A percentile compares a stretch with the other conserved stretches of the same genome.
These are phyloP conservation scores for Upupa epops DNA, from an alignment of 2,113 vertebrate species.

Conservation along the genomic window DNA sequence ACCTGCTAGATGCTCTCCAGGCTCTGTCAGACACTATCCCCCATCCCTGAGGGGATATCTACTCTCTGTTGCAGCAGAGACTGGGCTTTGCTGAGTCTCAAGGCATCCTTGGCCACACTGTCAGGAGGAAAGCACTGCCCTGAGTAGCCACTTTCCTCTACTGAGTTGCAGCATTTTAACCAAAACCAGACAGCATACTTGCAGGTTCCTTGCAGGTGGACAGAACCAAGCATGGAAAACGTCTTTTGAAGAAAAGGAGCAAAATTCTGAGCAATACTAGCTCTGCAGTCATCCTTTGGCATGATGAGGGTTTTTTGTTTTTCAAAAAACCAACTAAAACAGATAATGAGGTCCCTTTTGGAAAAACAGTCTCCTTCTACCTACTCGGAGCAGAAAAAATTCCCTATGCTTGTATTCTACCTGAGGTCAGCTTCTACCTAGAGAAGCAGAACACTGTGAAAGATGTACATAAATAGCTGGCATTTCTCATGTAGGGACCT, in stretches of 20 bases:
- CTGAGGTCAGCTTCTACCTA: not conserved
- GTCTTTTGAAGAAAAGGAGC: not conserved
- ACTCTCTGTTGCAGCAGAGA: fast-evolving
- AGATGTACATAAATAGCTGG: not conserved
- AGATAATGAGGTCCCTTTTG: not conserved
- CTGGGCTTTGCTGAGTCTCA: not conserved
- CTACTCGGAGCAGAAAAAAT: not conserved
- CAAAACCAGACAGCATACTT: not conserved
- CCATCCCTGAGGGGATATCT: fast-evolving
- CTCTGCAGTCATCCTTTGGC: not conserved
- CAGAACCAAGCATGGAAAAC: not conserved
- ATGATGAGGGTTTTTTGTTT: not conserved
- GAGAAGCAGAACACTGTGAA: not conserved
- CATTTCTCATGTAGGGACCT: not conserved
- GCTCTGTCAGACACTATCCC: not conserved
- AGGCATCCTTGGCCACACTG: not conserved
- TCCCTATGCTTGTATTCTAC: not conserved
- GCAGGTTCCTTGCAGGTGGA: not conserved
- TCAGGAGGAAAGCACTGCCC: fast-evolving
- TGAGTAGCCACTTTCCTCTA: not conserved
- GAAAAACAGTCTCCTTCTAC: not conserved
- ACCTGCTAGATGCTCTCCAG: not conserved
- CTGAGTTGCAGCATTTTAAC: not conserved
- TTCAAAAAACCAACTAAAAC: not conserved
- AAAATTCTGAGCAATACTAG: not conserved